Base-by-base conservation (phyloP, 2,888 invertebrate genomes). In the Lepidocyrtoides sp. region DNA sequence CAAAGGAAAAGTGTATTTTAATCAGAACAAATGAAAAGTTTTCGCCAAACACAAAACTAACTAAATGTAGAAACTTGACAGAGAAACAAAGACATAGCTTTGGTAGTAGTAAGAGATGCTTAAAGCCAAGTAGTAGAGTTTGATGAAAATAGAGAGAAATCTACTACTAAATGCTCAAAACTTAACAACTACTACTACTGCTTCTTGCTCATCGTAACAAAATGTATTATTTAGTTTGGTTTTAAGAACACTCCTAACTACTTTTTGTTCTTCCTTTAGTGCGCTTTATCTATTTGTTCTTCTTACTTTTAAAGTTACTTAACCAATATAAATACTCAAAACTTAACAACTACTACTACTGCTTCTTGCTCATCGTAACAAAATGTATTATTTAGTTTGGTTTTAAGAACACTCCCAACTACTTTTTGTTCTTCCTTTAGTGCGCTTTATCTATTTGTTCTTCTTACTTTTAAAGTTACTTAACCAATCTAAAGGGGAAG, bases 11-110 rank as follows among this genome's bases (percentile, higher is more conserved):
- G 57, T 36, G 63, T 48, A 63, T 88, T 88, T 88, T 88, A 88
- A 88, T 88, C 88, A 88, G 69, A 63, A 54, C 69, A 81, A 88
- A 88, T 79, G 88, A 81, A 88, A 87, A 88, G 88, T 88, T 88
- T 87, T 88, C 17, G 14, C 54, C 48, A 8, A 88, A 69, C n/a
- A 60, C 29, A 75, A 17, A 32, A 77, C 57, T 44, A 41, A 48
- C 5, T 7, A 1, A 48, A 48, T 48, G 4, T 44, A 44, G 23
- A 23, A 48, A 75, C 44, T 75, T 44, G 1, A 75, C 48, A n/a
- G 36, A 36, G 17, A 69, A 60, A 23, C 57, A 60, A 60, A 60
- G 14, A 51, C 57, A 32, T 10, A 7, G 26, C 60, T 5, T n/a
- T n/a, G n/a, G n/a, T n/a, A n/a, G n/a, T n/a, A n/a, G n/a, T n/a